Base-by-base conservation (phyloP, 1,140 invertebrate species). In the Apis dorsata region DNA sequence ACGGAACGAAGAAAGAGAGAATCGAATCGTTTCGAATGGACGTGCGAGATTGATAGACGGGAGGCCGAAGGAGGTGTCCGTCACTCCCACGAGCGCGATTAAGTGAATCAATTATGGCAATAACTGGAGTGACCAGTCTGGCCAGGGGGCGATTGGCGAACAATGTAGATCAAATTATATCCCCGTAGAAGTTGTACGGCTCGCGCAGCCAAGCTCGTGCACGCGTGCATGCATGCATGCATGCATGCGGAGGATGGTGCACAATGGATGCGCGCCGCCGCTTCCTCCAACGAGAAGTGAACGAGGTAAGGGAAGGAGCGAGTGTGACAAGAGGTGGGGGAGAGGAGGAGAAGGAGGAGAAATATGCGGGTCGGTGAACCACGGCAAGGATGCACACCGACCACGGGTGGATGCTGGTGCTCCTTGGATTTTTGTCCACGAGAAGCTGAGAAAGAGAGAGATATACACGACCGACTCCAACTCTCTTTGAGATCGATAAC, bases 41-140 rank as follows among this genome's bases (percentile, higher is more conserved):
- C 74, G 74, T 71, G 69, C 81, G 57, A 57, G 55, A 69, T 73
- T 66, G 68, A 73, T 51, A 55, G 77, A 28, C 68, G 66, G 34
- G 34, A 44, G 34, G 17, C 73, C 53, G 80, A 80, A 87, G 88
- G 79, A 78, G 81, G 86, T 86, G 81, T 86, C 72, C 76, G 79
- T 84, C 85, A 85, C 86, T 91, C 85, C 86, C 88, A 85, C 88
- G 84, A 79, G 71, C 72, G 85, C 70, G 79, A 86, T 89, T 89
- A 87, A 91, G 87, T 89, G 91, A 92, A 92, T 93, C 91, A 92
- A 93, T 93, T 92, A 92, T 92, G 89, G 85, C 91, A 92, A 93
- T 89, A 89, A 92, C 88, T 44, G 76, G 57, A 73, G 75, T 77
- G 68, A 80, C 80, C 55, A 44, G 89, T 88, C 88, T 89, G 89